Base-by-base conservation (phyloP, 2,797 vertebrate species). In the Chrosomus eos region DNA sequence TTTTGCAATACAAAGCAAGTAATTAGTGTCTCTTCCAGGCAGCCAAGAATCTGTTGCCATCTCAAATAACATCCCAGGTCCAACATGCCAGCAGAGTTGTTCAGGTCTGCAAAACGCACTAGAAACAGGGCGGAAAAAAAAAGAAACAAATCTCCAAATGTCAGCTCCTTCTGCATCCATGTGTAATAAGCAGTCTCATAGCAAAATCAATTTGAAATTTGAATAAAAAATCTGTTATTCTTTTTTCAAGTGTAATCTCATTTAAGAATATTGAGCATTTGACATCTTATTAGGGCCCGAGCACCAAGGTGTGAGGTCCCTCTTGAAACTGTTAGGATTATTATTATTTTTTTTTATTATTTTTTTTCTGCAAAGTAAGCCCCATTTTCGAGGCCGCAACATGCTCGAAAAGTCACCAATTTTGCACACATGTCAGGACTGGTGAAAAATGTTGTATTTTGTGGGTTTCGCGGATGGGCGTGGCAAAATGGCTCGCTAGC, bases 21-120 rank as follows among this genome's bases (percentile, higher is more conserved):
- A 77, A 77, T 84, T 84, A 77, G 82, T 77, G 48, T 19, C 82
- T 77, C 73, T 28, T 68, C 31, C 64, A 81, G 38, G 33, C 72
- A 82, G 79, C 79, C 84, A 85, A 87, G 31, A 81, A 87, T 64
- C 38, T 81, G 53, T 36, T 87, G 86, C 77, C 77, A 48, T 80
- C 76, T 70, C 58, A 80, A 84, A 84, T 80, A 86, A 43, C 80
- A 84, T 77, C 64, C 48, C 23, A 62, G 72, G 31, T 81, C 53
- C 26, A 82, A 70, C 60, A 76, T 77, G 84, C 71, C 72, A 76
- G 62, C 5, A 18, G 26, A 68, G 48, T 86, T 58, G 36, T 68
- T 76, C 48, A 51, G 55, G 62, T 62, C 45, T 55, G 23, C 23
- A 62, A 64, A 77, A n/a, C 36, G 8, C 70, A 36, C 62, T 43